phyloP scores from a whole-genome alignment of 1,140 invertebrate species.

The Cydia strobilella region DNA sequence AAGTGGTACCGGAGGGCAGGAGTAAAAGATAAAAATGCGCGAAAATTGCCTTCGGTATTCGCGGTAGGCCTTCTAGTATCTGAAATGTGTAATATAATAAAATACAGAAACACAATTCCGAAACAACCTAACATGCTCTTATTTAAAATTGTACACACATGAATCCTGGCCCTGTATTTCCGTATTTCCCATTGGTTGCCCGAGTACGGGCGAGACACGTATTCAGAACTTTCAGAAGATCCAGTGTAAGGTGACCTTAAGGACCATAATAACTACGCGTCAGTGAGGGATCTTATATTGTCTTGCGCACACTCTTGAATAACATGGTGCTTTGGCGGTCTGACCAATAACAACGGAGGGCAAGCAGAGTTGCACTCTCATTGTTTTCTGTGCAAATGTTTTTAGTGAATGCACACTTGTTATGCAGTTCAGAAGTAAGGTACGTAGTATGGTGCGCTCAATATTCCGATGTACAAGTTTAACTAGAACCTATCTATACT shows the following conservation, averaged over 20 bases:
- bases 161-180: not conserved
- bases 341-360: not conserved
- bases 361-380: not conserved
- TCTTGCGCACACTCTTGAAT: not conserved
- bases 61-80: too few relatives aligned
- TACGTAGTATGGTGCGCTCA: not conserved
- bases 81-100: too few relatives aligned
- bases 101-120: not conserved
- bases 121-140: not conserved
- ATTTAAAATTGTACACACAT: not conserved
- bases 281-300: not conserved
- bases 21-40: too few relatives aligned
- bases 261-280: not conserved
- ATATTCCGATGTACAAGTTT: not conserved
- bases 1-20: too few relatives aligned
- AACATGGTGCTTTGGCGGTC: not conserved
- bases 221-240: not conserved
- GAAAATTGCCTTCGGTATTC: too few relatives aligned
- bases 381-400: constrained; percentile 2
- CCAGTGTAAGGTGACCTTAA: not conserved
- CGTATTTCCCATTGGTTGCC: not conserved
- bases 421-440: not conserved
- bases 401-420: constrained; percentile 10
- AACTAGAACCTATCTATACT: not conserved
- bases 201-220: not conserved